Conservation (phyloP, 1,140 invertebrate species). For the Eubasilissa regina region DNA sequence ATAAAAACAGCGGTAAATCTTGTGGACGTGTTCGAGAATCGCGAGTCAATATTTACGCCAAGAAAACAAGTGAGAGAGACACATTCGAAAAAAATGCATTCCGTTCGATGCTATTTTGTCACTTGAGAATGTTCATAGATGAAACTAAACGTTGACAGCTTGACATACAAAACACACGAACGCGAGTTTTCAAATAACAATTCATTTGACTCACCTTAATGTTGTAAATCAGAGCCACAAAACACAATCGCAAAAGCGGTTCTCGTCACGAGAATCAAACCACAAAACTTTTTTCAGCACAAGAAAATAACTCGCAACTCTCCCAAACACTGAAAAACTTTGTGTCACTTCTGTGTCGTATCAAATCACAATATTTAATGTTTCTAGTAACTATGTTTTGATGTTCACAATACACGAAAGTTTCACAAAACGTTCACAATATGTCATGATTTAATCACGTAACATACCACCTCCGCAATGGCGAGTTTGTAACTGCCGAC, state of each 20-base stretch:
- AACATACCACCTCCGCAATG: not conserved
- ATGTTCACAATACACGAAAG: conserved; percentile 19
- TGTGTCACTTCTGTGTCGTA: not conserved
- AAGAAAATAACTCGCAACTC: conserved; percentile 14
- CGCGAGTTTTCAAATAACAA: not conserved
- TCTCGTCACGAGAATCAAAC: conserved; percentile 26
- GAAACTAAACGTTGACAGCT: not conserved
- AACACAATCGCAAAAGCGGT: conserved; percentile 5
- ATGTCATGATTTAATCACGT: not conserved
- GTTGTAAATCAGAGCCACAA: conserved; percentile 13
- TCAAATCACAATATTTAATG: not conserved
- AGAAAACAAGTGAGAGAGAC: not conserved
- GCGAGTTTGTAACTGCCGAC: conserved; percentile 22
- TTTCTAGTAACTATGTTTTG: not conserved
- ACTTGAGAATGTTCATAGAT: not conserved
- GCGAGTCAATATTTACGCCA: conserved; percentile 15
- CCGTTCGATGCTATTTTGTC: not conserved
- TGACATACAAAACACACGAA: conserved; percentile 11
- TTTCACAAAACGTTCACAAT: conserved; percentile 7
- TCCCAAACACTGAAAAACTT: not conserved
- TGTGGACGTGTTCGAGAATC: not conserved
- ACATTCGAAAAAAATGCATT: conserved; percentile 16
- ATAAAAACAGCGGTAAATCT: not conserved
- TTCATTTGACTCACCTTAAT: conserved; percentile 37
- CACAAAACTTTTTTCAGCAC: conserved; percentile 37